Conservation (phyloP, 2,113 vertebrate genomes). For the Laticauda laticaudata region DNA sequence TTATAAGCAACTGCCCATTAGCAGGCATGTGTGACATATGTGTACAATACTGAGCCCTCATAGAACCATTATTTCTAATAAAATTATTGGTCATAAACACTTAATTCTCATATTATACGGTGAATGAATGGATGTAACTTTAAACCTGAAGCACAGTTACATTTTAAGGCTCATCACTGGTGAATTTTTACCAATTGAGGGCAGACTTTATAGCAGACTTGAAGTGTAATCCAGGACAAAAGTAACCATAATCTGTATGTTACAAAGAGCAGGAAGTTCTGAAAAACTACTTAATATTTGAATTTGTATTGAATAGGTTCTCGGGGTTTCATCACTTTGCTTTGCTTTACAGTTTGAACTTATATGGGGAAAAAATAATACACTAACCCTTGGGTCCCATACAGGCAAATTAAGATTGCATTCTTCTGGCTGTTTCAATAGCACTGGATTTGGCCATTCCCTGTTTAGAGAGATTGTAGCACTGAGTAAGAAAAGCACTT, state of each 20-base stretch:
- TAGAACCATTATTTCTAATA: background rate
- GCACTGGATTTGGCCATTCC: conserved; percentile 91
- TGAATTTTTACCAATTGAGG: conserved; percentile 60
- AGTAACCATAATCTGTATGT: conserved; percentile 46
- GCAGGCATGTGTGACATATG: background rate
- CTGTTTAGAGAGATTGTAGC: conserved; percentile 82
- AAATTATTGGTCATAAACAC: background rate
- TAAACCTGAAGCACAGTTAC: conserved; percentile 12
- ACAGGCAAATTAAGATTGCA: conserved; percentile 88
- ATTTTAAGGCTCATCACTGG: conserved; percentile 48
- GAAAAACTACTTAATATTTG: conserved; percentile 40
- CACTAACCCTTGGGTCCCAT: conserved; percentile 91
- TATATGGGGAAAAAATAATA: conserved; percentile 78
- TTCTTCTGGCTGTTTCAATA: conserved; percentile 87
- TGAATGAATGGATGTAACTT: background rate
- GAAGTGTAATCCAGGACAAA: background rate
- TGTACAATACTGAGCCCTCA: background rate
- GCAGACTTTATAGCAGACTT: background rate
- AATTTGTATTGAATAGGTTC: conserved; percentile 48
- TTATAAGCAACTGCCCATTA: background rate
- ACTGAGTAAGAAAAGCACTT: conserved; percentile 77
- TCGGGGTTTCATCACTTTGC: conserved; percentile 60
- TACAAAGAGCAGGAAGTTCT: conserved; percentile 49
- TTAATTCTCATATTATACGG: conserved; percentile 8
- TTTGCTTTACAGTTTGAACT: conserved; percentile 69